Base-by-base conservation (phyloP, 1,140 invertebrate species). In the Cataglyphis hispanica region DNA sequence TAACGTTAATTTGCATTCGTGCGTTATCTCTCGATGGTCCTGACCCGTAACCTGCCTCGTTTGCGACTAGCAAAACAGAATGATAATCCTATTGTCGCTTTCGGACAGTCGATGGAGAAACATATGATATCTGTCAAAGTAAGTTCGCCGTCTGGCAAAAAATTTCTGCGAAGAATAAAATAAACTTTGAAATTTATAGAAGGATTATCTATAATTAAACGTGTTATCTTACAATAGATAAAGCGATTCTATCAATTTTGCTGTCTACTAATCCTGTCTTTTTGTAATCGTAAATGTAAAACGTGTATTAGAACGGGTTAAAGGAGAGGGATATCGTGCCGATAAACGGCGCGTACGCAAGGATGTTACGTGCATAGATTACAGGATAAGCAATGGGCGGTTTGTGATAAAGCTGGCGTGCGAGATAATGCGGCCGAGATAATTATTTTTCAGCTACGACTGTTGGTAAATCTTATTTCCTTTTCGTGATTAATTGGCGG, bases 1-100 rank as follows among this genome's bases (percentile, higher is more conserved):
- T 91, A 87, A 89, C 91, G 86, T 53, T 91, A 92, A 92, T 92
- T 91, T 92, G 87, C 88, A 91, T 92, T 91, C 46, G 27, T 85
- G 56, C 70, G n/a, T 74, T 75, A 83, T 74, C 78, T 83, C 67
- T 58, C 66, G 37, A 72, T 37, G 66, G 10, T 70, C 22, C 50
- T 53, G 78, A 19, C 7, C 37, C 40, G 63, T 31, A 67, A 56
- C 37, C 40, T 60, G 31, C 40, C 40, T 77, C 40, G 6, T 64
- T 64, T 27, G 19, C 61, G n/a, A 66, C 27, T 50, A 25, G 43
- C 46, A 80, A 69, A 83, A 83, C 40, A 43, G 25, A 43, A 72
- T 43, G 43, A n/a, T 46, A 46, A 72, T 72, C 40, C 64, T 50
- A 16, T 40, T 25, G 50, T 7, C 19, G 22, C 43, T 67, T 25